Percentiles rank a stretch among this genome's conserved stretches.
Evolutionary conservation across 2,797 vertebrate species (phyloP).

Genomic region (Fistularia tabacaria): DNA sequence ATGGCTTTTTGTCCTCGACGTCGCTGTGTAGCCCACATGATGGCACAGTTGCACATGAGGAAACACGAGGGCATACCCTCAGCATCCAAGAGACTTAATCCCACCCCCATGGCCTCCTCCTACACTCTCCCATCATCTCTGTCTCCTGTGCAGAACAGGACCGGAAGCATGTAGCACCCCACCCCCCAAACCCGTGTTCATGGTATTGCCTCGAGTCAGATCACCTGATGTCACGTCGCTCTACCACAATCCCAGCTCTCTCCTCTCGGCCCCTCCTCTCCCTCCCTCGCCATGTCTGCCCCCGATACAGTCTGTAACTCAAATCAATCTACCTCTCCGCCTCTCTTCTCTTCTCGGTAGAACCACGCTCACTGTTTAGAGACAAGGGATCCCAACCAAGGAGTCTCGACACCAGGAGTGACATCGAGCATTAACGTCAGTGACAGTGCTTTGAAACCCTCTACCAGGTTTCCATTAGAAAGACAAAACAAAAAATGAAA

Average conservation of each 20-base stretch:
- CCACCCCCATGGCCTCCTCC: constrained; percentile 11
- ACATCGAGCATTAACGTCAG: constrained; percentile 76
- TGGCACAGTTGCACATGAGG: constrained; percentile 27
- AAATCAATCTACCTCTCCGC: constrained; percentile 92
- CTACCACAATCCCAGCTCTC: constrained; percentile 37
- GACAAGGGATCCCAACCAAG: constrained; percentile 76
- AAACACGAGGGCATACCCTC: constrained; percentile 32
- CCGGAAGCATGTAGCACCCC: constrained; percentile 82
- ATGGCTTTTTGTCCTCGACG: constrained; percentile 40
- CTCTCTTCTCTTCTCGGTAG: constrained; percentile 75
- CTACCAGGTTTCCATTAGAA: constrained; percentile 39
- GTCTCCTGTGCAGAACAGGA: constrained; percentile 67
- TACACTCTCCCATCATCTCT: constrained; percentile 40
- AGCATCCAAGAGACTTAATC: constrained; percentile 48
- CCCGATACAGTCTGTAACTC: constrained; percentile 76
- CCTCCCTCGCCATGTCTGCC: constrained; percentile 63
- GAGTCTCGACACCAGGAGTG: constrained; percentile 72
- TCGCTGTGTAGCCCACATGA: constrained; percentile 49
- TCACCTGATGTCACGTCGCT: constrained; percentile 56
- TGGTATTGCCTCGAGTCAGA: constrained; percentile 61
- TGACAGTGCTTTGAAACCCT: constrained; percentile 64
- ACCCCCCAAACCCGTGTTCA: constrained; percentile 48
- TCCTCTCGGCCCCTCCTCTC: constrained; percentile 29
- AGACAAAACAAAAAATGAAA: too few species aligned
- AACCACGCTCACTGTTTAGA: constrained; percentile 68